Percentiles rank a stretch among this genome's conserved stretches.
Evolutionary conservation across 2,888 invertebrate species (phyloP).

Genomic region (Melitaea athalia): DNA sequence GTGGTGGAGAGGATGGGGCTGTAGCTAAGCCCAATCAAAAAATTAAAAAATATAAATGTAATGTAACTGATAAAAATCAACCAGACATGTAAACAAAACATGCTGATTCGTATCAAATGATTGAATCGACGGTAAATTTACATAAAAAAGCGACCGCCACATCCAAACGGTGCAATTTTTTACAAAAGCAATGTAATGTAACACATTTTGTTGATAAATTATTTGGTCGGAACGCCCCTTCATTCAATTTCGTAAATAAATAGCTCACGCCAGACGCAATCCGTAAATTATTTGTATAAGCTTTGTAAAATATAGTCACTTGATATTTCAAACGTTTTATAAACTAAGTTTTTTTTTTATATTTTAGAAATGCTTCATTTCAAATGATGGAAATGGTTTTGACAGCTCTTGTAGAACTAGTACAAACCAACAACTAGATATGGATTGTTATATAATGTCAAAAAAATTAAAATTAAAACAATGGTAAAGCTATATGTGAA

Average conservation of each 20-base stretch:
- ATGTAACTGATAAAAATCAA: not conserved
- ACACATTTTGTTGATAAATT: slow-evolving; percentile 49
- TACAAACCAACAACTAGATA: no score
- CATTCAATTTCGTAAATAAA: slow-evolving; percentile 49
- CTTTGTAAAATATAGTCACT: slow-evolving; percentile 27
- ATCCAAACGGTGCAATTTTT: slow-evolving; percentile 45
- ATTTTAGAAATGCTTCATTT: not conserved
- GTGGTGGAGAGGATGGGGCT: no score
- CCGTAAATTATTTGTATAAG: slow-evolving; percentile 43
- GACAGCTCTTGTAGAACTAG: not conserved
- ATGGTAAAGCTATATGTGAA: no score
- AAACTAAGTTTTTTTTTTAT: not conserved
- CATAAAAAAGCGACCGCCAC: slow-evolving; percentile 39
- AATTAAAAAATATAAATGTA: not conserved
- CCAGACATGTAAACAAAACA: not conserved
- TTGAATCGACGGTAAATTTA: slow-evolving; percentile 42
- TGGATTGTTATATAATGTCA: no score
- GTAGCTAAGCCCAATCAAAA: no score
- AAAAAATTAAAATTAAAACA: no score
- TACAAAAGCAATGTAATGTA: slow-evolving; percentile 46
- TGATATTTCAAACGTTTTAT: not conserved
- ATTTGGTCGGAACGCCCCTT: slow-evolving; percentile 46
- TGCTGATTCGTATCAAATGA: slow-evolving; percentile 29
- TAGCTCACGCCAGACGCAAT: slow-evolving; percentile 45
- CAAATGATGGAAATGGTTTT: not conserved